These are phyloP conservation scores for Caenorhabditis imperialis DNA, from an alignment of 2,888 invertebrate species.

Conservation along the genomic window DNA sequence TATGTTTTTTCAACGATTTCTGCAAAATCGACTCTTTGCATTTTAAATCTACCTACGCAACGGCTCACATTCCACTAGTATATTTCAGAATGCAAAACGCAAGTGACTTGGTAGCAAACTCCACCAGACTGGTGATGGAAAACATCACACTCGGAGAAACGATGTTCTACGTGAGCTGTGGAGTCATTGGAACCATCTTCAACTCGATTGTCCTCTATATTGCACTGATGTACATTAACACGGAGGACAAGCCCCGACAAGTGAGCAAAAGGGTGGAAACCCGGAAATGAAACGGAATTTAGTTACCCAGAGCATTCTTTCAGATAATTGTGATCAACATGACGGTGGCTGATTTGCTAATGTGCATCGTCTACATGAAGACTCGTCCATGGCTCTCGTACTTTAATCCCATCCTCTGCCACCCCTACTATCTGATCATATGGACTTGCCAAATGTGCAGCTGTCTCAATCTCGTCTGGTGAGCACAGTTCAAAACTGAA, in stretches of 20 bases:
- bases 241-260: constrained; percentile 77
- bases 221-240: constrained; percentile 74
- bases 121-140: constrained; percentile 23
- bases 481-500: constrained; percentile 7
- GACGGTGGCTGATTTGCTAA: constrained; percentile 76
- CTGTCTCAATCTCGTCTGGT: constrained; percentile 76
- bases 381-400: constrained; percentile 71
- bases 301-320: not conserved
- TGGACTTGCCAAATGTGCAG: constrained; percentile 76
- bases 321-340: constrained; percentile 78
- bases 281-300: not conserved
- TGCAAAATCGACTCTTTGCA: not conserved
- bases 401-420: constrained; percentile 66
- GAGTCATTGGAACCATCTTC: constrained; percentile 71
- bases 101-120: constrained; percentile 18
- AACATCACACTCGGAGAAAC: constrained; percentile 58
- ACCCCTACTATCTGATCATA: constrained; percentile 74
- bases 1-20: not conserved
- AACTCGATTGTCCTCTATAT: constrained; percentile 74
- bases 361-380: constrained; percentile 75
- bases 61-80: no score
- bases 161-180: constrained; percentile 70
- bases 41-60: no score
- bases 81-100: constrained; percentile 46
- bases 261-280: constrained; percentile 40